Conservation (phyloP, 2,888 invertebrate species). For the Matsumyia berberina region DNA sequence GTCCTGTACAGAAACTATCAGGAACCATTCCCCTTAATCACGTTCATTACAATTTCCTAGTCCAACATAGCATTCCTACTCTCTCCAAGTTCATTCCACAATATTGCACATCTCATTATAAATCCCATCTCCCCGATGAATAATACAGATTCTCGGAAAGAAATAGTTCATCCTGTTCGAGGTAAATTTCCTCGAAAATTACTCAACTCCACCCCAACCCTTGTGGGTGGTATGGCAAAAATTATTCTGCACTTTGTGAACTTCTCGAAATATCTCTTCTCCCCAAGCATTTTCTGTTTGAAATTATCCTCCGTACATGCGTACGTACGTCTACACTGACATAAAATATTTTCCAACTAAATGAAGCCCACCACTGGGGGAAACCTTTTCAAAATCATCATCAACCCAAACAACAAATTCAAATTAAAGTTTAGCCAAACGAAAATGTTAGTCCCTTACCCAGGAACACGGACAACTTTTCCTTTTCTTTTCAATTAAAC, state of each 20-base stretch:
- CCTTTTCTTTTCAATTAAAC: slow-evolving; percentile 16
- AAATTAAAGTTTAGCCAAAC: slow-evolving; percentile 3
- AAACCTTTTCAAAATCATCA: slow-evolving; percentile 15
- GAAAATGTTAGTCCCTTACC: background rate
- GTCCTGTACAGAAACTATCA: no score
- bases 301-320: background rate
- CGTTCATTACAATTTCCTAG: no score
- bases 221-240: background rate
- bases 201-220: background rate
- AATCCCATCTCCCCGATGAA: background rate
- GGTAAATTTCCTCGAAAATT: background rate
- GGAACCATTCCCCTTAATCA: no score
- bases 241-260: background rate
- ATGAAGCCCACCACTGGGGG: background rate
- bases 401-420: slow-evolving; percentile 1
- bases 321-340: no score
- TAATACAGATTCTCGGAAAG: slow-evolving; percentile 4
- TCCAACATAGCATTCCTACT: no score
- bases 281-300: background rate
- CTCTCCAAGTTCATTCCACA: background rate
- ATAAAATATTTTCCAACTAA: slow-evolving; percentile 24
- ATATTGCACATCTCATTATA: slow-evolving; percentile 1
- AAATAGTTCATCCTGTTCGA: slow-evolving; percentile 4
- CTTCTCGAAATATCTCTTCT: background rate
- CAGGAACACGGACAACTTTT: background rate